phyloP scores from a whole-genome alignment of 37 sponge, comb jelly and placozoan species.

The Chondrosia reniformis region DNA sequence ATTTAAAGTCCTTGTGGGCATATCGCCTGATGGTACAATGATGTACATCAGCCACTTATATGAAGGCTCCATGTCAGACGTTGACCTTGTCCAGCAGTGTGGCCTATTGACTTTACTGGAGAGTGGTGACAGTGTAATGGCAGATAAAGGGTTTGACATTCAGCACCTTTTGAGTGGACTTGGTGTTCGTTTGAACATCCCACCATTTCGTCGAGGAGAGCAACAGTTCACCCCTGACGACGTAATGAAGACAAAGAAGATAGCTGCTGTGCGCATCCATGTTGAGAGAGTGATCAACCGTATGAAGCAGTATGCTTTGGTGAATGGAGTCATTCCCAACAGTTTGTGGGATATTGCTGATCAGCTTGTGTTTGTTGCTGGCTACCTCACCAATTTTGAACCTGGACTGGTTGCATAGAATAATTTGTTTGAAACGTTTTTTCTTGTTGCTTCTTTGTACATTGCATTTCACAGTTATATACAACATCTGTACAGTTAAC shows the following conservation, averaged over 20 bases:
- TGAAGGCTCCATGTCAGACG: constrained; percentile 21
- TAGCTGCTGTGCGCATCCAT: constrained; percentile 20
- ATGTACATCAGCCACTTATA: not conserved
- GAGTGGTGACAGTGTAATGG: constrained; percentile 20
- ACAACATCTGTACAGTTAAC: not conserved
- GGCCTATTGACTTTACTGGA: constrained; percentile 15
- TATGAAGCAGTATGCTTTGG: constrained; percentile 15
- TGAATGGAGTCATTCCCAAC: constrained; percentile 2
- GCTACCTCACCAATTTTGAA: not conserved
- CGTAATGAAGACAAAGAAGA: not conserved
- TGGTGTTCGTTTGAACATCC: constrained; percentile 24
- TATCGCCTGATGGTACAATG: constrained; percentile 13
- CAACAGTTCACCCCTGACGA: constrained; percentile 23
- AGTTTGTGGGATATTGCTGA: constrained; percentile 22
- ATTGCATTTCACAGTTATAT: not conserved
- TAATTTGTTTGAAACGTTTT: not conserved
- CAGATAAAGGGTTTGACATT: constrained; percentile 22
- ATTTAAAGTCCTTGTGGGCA: constrained; percentile 33
- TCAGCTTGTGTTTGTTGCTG: constrained; percentile 15
- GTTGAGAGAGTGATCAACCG: constrained; percentile 14
- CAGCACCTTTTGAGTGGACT: constrained; percentile 8
- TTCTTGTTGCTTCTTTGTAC: constrained; percentile 2
- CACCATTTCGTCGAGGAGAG: constrained; percentile 13
- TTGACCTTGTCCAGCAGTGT: not conserved
- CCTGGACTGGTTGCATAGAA: constrained; percentile 5